phyloP scores from a whole-genome alignment of 2,888 invertebrate genomes.

The Linyphia triangularis region DNA sequence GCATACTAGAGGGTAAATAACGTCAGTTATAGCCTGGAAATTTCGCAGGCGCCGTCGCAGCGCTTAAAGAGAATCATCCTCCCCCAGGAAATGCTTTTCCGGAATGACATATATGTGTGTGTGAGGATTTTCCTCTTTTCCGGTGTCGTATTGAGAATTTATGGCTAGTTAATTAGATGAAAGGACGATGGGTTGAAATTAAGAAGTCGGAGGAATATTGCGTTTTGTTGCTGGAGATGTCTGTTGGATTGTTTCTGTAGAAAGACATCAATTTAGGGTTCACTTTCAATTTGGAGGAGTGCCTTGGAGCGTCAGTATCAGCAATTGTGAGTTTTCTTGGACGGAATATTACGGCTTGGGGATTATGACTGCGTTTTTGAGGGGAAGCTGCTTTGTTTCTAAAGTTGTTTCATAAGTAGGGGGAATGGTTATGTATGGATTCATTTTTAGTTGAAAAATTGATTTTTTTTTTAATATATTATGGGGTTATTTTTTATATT shows the following conservation, averaged over 20 bases:
- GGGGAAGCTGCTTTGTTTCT: neutral
- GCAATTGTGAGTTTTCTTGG: no score
- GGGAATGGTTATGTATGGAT: neutral
- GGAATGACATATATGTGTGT: slow-evolving; percentile 18
- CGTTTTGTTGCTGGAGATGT: neutral
- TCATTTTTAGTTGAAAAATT: neutral
- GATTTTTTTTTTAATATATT: no score
- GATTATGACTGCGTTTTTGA: neutral
- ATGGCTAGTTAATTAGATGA: slow-evolving; percentile 55
- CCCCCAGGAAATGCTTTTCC: neutral
- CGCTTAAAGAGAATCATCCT: slow-evolving; percentile 26
- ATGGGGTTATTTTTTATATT: no score
- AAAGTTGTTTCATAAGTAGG: no score
- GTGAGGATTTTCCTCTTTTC: neutral
- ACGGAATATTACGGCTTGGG: neutral
- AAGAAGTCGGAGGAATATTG: slow-evolving; percentile 6
- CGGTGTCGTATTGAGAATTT: slow-evolving; percentile 43
- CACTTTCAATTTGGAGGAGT: slow-evolving; percentile 1
- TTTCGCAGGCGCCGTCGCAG: slow-evolving; percentile 52
- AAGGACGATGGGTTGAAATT: slow-evolving; percentile 11
- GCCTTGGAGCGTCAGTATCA: neutral
- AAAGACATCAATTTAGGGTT: neutral
- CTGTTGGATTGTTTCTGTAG: neutral
- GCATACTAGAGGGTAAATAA: slow-evolving; percentile 66
- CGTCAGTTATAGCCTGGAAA: slow-evolving; percentile 59